phyloP scores from a whole-genome alignment of 2,888 invertebrate species.

The Palloptera scutellata region DNA sequence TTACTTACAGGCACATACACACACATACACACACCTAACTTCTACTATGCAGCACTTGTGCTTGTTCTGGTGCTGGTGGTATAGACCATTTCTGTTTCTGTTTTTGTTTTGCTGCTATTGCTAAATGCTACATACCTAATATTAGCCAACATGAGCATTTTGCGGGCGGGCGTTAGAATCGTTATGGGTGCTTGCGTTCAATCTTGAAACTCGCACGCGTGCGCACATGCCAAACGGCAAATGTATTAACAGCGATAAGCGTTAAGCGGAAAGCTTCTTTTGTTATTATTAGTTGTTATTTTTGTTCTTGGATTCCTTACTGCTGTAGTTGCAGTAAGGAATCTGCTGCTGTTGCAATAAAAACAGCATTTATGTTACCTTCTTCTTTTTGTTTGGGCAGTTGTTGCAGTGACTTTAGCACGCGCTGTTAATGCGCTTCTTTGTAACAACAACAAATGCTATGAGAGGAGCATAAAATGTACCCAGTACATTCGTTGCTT shows the following conservation, averaged over 20 bases:
- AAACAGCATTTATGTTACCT: neutral
- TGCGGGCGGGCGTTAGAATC: conserved; percentile 16
- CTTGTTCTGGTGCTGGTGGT: neutral
- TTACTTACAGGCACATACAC: neutral
- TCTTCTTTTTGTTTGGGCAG: neutral
- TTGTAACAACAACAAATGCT: conserved; percentile 1
- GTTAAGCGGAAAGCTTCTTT: neutral
- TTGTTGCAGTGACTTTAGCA: conserved; percentile 6
- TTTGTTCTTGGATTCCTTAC: conserved; percentile 1
- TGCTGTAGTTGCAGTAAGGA: neutral
- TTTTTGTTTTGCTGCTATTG: neutral
- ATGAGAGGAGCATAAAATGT: too few species aligned
- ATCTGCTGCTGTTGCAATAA: neutral
- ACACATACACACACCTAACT: neutral
- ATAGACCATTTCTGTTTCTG: neutral
- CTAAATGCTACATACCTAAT: too few species aligned
- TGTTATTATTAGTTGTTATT: neutral
- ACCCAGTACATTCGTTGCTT: too few species aligned
- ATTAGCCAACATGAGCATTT: neutral
- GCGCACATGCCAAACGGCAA: conserved; percentile 16
- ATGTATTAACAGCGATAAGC: neutral
- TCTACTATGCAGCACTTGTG: neutral
- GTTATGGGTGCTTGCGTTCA: neutral
- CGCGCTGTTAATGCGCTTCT: conserved; percentile 22
- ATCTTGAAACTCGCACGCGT: conserved; percentile 8